Conservation (phyloP, 2,888 invertebrate genomes). For the Acronicta leporina region DNA sequence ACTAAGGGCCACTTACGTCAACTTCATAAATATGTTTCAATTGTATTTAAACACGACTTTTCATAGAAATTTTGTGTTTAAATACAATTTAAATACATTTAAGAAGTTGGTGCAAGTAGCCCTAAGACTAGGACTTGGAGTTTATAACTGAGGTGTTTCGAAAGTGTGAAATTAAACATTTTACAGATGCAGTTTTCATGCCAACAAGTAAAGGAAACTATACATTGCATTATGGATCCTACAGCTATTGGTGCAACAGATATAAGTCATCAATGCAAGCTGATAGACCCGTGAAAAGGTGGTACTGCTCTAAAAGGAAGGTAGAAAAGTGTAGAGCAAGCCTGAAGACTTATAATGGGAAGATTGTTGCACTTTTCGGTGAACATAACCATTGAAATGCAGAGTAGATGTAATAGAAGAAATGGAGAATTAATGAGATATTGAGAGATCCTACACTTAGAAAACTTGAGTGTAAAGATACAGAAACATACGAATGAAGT, state of each 20-base stretch:
- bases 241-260: conserved; percentile 66
- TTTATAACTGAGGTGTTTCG: no score
- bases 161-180: neutral
- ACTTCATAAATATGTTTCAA: no score
- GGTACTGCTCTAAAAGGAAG: conserved; percentile 49
- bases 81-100: no score
- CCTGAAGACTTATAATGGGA: conserved; percentile 29
- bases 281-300: conserved; percentile 15
- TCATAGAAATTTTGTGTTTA: no score
- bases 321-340: conserved; percentile 30
- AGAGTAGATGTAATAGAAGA: no score
- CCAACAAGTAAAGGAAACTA: conserved; percentile 52
- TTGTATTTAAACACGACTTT: no score
- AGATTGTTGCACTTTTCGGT: conserved; percentile 29
- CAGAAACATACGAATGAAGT: no score
- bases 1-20: no score
- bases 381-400: conserved; percentile 33
- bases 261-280: conserved; percentile 8
- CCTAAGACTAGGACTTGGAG: no score
- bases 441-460: neutral
- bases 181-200: conserved; percentile 42
- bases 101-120: no score
- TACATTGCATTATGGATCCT: conserved; percentile 54
- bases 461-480: no score
- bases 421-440: neutral